Base-by-base conservation (phyloP, 2,888 invertebrate species). In the Chloroclystis v-ata region DNA sequence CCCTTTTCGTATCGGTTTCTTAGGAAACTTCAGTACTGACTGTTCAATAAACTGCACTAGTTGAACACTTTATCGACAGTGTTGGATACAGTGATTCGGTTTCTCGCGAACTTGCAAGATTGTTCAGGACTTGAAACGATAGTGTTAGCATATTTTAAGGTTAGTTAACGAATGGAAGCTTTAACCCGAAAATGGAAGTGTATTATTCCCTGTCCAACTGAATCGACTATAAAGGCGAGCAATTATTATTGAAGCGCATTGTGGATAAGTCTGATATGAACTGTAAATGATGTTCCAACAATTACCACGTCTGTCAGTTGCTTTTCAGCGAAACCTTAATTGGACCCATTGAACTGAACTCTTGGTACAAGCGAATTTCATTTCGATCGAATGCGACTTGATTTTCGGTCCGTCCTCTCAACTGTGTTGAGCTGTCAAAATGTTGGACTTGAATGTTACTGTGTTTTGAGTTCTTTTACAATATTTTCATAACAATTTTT, bases 301-400 rank as follows among this genome's bases (percentile, higher is more conserved):
- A 50, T 50, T 50, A 50, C 46, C 46, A 50, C 39, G 46, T 50
- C 49, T 42, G 49, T 38, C 50, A 43, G 50, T 47, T 46, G 43
- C 46, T 39, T 43, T 40, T 37, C 43, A 43, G 42, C 35, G 46
- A 46, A 28, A 37, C 46, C 50, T 50, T 50, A 50, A 50, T 50
- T 50, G 50, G 50, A 43, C 20, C 37, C 50, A 46, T 50, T 50
- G 32, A 50, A 43, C 46, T 43, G 50, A 14, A 50, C 39, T 46
- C 50, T 43, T 43, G 39, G 33, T 33, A 39, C 30, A 39, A 39
- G 46, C 46, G 37, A 46, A 50, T 43, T 50, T 43, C 39, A 46
- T 40, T 50, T 38, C 20, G 37, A 41, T 41, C 41, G 41, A 49
- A 44, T 49, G 37, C 44, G 26, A 25, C 41, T 41, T 49, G 32